Evolutionary conservation across 2,888 invertebrate species (phyloP), one percentile per base, ranked within the genome.

Genomic region (Zaprionus bogoriensis): DNA sequence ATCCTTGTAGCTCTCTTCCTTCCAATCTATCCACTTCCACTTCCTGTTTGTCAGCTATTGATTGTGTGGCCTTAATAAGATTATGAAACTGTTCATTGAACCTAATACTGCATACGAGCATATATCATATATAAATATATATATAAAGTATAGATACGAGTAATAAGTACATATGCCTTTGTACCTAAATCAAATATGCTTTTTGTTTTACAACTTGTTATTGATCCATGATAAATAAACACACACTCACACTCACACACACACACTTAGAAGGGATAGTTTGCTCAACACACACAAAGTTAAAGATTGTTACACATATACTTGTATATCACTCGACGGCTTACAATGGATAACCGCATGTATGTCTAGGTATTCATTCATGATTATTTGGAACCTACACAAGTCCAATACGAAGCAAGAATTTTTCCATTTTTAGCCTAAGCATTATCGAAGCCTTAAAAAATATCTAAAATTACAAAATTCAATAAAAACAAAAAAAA

Each of bases 1-100:
- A 58, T 74, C 53, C 57, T 50, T 74, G 19, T 19, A 55, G 58
- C 64, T 71, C 55, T 73, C 59, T 70, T 17, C 20, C 6, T 42
- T 64, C 70, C 75, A 54, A 61, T 58, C 62, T 60, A 47, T 68
- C 58, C 22, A 22, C 14, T 36, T n/a, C n/a, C n/a, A n/a, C 41
- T 41, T 41, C 20, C 22, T 41, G 22, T 41, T 41, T 20, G 64
- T 84, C 81, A 67, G 85, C 74, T 81, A 72, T 84, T 69, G 59
- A 84, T 87, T 82, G 87, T 76, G 82, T 87, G 82, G 82, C 82
- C 82, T 82, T 82, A 82, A 85, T 73, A 87, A 85, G 73, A 85
- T 78, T 78, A 82, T 87, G 63, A 64, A 72, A 76, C 45, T 58
- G 59, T 74, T 76, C 62, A 74, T 62, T 67, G 67, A 42, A 67